Percentiles rank a stretch among this genome's conserved stretches.
Evolutionary conservation across 2,797 vertebrate genomes (phyloP).

Genomic region (Chaenodraco wilsoni): DNA sequence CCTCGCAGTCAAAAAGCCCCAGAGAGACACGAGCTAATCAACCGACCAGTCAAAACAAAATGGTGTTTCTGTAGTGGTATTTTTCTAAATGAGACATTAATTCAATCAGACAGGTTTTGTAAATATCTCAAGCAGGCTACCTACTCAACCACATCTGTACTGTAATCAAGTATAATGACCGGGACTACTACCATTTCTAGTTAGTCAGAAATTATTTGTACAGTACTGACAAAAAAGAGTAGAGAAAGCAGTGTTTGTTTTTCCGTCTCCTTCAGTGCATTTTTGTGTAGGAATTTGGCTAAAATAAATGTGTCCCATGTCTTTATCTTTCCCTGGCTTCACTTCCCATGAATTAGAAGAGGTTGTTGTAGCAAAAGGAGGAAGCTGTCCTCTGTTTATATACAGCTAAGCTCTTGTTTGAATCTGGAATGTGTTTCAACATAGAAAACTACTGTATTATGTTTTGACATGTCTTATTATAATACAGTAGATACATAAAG

Average conservation of each 20-base stretch:
- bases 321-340: conserved; percentile 42
- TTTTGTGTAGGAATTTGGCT: conserved; percentile 51
- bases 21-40: conserved; percentile 60
- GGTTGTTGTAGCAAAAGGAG: conserved; percentile 51
- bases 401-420: conserved; percentile 19
- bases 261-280: conserved; percentile 21
- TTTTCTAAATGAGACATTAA: conserved; percentile 26
- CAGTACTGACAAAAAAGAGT: no score
- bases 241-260: conserved; percentile 18
- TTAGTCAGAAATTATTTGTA: not conserved
- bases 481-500: conserved; percentile 5
- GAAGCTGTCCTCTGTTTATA: conserved; percentile 41
- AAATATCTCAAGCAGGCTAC: conserved; percentile 29
- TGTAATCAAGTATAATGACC: not conserved
- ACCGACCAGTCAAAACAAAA: conserved; percentile 62
- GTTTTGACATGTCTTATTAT: conserved; percentile 3
- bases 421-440: conserved; percentile 39
- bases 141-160: conserved; percentile 13
- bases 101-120: conserved; percentile 24
- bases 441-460: not conserved
- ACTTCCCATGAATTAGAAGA: conserved; percentile 67
- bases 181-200: conserved; percentile 7
- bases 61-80: conserved; percentile 29
- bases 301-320: conserved; percentile 21
- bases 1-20: conserved; percentile 41